phyloP scores from a whole-genome alignment of 2,888 invertebrate genomes.

The Caenorhabditis sp. region DNA sequence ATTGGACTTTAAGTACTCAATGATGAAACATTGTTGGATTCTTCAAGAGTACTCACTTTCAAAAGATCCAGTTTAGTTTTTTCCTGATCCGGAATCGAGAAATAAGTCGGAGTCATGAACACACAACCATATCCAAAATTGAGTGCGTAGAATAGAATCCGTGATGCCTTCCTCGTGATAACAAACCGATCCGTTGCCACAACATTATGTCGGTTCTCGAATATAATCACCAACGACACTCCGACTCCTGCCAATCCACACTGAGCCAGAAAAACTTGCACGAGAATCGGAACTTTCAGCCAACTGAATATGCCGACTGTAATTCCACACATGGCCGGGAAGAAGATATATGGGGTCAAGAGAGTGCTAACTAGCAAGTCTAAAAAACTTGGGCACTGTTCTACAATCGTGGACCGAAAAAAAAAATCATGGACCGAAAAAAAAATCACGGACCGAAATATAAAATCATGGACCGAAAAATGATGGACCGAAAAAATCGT shows the following conservation, averaged over 20 bases:
- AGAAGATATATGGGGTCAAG: constrained; percentile 24
- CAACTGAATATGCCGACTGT: constrained; percentile 11
- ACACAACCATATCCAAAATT: constrained; percentile 24
- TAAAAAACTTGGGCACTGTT: no score
- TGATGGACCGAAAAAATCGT: no score
- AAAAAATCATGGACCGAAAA: no score
- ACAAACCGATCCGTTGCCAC: constrained; percentile 13
- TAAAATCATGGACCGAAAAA: no score
- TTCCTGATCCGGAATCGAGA: constrained; percentile 37
- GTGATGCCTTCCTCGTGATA: constrained; percentile 1
- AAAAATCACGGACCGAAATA: no score
- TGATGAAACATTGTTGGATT: no score
- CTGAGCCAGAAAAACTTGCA: constrained; percentile 36
- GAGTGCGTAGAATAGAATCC: constrained; percentile 23
- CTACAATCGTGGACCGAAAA: no score
- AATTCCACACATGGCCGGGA: constrained; percentile 29
- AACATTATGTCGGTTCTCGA: constrained; percentile 47
- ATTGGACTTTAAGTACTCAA: no score
- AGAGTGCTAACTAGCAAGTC: constrained; percentile 25
- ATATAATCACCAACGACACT: constrained; percentile 26
- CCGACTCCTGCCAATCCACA: constrained; percentile 34
- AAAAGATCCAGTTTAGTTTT: constrained; percentile 22
- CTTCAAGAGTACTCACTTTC: background rate
- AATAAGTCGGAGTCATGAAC: constrained; percentile 42
- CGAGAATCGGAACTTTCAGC: background rate